phyloP scores from a whole-genome alignment of 2,888 invertebrate species.

The Leistus spinibarbis region DNA sequence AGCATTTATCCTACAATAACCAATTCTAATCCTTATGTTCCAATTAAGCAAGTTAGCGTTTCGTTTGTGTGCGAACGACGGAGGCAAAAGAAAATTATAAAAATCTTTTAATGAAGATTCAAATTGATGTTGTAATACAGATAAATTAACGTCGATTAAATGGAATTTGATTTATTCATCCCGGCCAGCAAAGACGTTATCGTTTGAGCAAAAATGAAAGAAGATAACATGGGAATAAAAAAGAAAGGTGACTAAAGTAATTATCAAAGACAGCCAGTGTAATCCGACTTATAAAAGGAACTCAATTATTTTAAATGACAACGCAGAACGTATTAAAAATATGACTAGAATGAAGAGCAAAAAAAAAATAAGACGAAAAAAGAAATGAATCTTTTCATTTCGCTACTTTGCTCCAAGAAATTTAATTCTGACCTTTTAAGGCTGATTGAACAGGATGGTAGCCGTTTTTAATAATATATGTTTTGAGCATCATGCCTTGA shows the following conservation, averaged over 20 bases:
- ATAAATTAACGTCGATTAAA: not conserved
- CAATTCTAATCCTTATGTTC: not conserved
- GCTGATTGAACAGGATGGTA: too few relatives aligned
- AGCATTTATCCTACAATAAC: not conserved
- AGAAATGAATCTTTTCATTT: not conserved
- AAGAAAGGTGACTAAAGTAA: not conserved
- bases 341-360: not conserved
- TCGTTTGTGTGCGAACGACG: not conserved
- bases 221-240: not conserved
- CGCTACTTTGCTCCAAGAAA: not conserved
- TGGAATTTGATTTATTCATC: not conserved
- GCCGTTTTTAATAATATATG: too few relatives aligned
- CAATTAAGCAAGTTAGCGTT: not conserved
- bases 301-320: conserved; percentile 5
- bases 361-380: not conserved
- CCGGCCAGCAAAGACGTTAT: not conserved
- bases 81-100: not conserved
- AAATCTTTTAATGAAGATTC: not conserved
- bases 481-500: too few relatives aligned
- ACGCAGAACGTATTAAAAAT: not conserved
- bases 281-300: conserved; percentile 1
- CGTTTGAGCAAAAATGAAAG: not conserved
- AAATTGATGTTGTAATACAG: not conserved
- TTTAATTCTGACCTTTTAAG: too few relatives aligned
- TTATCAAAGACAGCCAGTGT: conserved; percentile 1